Base-by-base conservation (phyloP, 1,140 invertebrate genomes). In the Cotesia vestalis region DNA sequence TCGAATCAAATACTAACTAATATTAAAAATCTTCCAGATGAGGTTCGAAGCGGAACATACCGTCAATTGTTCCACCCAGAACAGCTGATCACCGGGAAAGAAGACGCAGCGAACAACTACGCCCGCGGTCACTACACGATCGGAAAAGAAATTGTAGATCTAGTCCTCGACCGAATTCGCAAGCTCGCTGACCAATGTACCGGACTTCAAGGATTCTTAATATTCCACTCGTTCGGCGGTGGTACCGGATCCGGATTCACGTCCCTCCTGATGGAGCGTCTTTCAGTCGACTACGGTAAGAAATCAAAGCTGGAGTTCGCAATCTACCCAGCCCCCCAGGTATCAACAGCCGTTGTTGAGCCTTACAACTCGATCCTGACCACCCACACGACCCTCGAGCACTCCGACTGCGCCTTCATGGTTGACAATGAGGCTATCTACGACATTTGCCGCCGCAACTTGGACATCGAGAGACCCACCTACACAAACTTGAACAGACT, bases 91-190 rank as follows among this genome's bases (percentile, higher is more conserved):
- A 71, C 73, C 6, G 73, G 73, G 4, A 74, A 74, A 57, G 73
- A 74, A 17, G 73, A 74, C 38, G 73, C 73, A 34, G 73, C 73
- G 1, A 74, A 74, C 35, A 74, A 74, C 88, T 95, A 95, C 78
- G 94, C 94, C 52, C 89, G 95, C 77, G 95, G 95, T 66, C 95
- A 96, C 87, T 96, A 96, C 89, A 96, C 95, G 72, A 94, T 96
- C 81, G 95, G 95, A 74, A 96, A 94, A 87, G 95, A 95, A 86
- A 93, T 94, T 77, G 92, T 96, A 5, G 94, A 95, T 77, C 80
- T 93, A 14, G 94, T 95, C 3, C 80, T 95, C 71, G 94, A 95
- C 81, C 86, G 91, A 64, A 92, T 95, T 71, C 89, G 93, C 57
- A 94, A 95, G 84, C 86, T 95, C 69, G 92, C 94, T 9, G 95